Base-by-base conservation (phyloP, 64 coral and sea anemone species). In the Stylophora pistillata region DNA sequence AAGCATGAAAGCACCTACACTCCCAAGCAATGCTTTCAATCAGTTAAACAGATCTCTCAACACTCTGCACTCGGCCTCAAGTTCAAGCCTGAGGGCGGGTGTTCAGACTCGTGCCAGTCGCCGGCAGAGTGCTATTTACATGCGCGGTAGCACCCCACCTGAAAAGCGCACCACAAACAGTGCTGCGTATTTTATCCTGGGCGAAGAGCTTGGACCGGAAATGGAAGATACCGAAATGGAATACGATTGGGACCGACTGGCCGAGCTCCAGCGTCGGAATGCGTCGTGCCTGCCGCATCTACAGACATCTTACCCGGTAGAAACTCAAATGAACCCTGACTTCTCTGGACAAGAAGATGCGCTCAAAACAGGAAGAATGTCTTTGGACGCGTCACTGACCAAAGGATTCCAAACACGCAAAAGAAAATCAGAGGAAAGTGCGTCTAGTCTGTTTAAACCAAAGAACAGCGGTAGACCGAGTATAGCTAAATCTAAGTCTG, bases 91-190 rank as follows among this genome's bases (percentile, higher is more conserved):
- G 23, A 62, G 73, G 15, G 4, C 71, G 58, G 85, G 81, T 7
- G 56, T 72, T 57, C 71, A 81, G 18, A 76, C 59, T 12, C 90
- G 90, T 52, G 82, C 74, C 74, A 91, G 78, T 75, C 90, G 90
- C 37, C 90, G 90, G 21, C 90, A 92, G 62, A 92, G 90, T 56
- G 90, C 90, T 34, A 76, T 92, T 25, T 92, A 92, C 74, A 59
- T 92, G 60, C 74, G 85, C 41, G 82, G 90, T 3, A 78, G 72
- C 13, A 92, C 82, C 0, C 81, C 90, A 6, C 90, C 90, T 16
- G 76, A 74, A 52, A 74, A 27, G 6, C 90, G 90, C n/a, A 92
- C 90, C 0, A 92, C 90, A 3, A 59, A 82, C 20, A 86, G 89
- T 15, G 90, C 82, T 5, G 82, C 90, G 5, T 92, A 69, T 61